Evolutionary conservation across 2,797 vertebrate genomes (phyloP).

Genomic region (Neostethus bicornis): DNA sequence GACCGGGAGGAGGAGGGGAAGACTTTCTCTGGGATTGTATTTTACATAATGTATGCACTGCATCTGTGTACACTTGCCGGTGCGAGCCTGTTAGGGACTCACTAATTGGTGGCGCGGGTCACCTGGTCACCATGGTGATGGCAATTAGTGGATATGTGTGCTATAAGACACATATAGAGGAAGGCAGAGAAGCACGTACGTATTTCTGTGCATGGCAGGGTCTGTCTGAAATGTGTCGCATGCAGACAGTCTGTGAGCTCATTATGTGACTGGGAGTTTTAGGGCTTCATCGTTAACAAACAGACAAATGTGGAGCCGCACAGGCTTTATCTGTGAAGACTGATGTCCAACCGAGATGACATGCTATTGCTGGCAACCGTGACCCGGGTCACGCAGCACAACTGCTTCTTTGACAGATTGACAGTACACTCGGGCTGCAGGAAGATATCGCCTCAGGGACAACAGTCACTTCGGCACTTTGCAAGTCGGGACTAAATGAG

Average conservation of each 20-base stretch:
- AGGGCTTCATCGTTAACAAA: slow-evolving; percentile 43
- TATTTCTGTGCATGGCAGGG: slow-evolving; percentile 8
- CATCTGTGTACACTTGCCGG: slow-evolving; percentile 57
- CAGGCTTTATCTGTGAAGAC: slow-evolving; percentile 13
- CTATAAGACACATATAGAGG: slow-evolving; percentile 20
- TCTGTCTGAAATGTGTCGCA: slow-evolving; percentile 17
- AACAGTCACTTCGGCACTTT: slow-evolving; percentile 22
- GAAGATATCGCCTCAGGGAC: slow-evolving; percentile 29
- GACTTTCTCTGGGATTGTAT: slow-evolving; percentile 52
- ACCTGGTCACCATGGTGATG: slow-evolving; percentile 72
- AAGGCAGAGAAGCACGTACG: slow-evolving; percentile 10
- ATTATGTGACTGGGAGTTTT: slow-evolving; percentile 45
- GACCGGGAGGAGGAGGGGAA: slow-evolving; percentile 25
- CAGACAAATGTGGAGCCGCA: slow-evolving; percentile 14
- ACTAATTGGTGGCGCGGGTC: slow-evolving; percentile 74
- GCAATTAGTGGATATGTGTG: slow-evolving; percentile 62
- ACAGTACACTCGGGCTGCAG: slow-evolving; percentile 12
- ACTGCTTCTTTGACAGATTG: slow-evolving; percentile 29
- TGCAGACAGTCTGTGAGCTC: slow-evolving; percentile 22
- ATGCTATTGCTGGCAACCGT: slow-evolving; percentile 6
- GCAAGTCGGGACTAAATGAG: slow-evolving; percentile 11
- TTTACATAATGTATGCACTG: slow-evolving; percentile 70
- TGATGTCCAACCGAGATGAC: slow-evolving; percentile 23
- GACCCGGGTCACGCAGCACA: slow-evolving; percentile 13
- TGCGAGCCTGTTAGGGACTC: slow-evolving; percentile 60